Evolutionary conservation across 2,888 invertebrate species (phyloP).

Genomic region (Spialia ferax): DNA sequence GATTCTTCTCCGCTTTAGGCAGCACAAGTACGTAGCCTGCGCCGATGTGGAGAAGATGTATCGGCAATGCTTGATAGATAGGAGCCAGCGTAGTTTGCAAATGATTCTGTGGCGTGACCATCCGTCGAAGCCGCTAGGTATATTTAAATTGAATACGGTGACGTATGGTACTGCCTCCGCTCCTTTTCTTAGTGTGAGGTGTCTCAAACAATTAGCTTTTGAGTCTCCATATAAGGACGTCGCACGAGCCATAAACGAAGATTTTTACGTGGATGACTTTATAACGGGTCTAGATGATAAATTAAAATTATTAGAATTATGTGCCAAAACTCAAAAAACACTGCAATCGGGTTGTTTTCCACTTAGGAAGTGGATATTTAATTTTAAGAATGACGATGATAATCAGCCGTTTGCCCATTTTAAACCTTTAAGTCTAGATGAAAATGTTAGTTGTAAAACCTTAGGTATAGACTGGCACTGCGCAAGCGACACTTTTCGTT

Average conservation of each 20-base stretch:
- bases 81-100: conserved; percentile 31
- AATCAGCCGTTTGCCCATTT: background rate
- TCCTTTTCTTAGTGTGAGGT: conserved; percentile 50
- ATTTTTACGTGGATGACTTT: conserved; percentile 49
- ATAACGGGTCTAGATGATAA: conserved; percentile 43
- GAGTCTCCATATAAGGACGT: conserved; percentile 48
- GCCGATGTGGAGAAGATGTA: conserved; percentile 51
- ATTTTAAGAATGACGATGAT: conserved; percentile 13
- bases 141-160: conserved; percentile 43
- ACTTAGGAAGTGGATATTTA: conserved; percentile 30
- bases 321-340: conserved; percentile 1
- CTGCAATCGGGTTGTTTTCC: conserved; percentile 32
- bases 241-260: conserved; percentile 46
- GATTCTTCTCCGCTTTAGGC: conserved; percentile 47
- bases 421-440: conserved; percentile 21
- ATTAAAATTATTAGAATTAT: conserved; percentile 7
- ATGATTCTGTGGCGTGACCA: conserved; percentile 45
- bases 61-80: conserved; percentile 41
- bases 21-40: conserved; percentile 44
- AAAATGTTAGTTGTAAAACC: conserved; percentile 31
- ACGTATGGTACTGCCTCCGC: conserved; percentile 48
- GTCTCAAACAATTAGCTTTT: conserved; percentile 50
- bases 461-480: conserved; percentile 41
- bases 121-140: conserved; percentile 38
- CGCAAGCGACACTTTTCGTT: conserved; percentile 32